Percentiles rank a stretch among this genome's conserved stretches.
Conservation (phyloP, 2,888 invertebrate species). For the Hyalella azteca region DNA sequence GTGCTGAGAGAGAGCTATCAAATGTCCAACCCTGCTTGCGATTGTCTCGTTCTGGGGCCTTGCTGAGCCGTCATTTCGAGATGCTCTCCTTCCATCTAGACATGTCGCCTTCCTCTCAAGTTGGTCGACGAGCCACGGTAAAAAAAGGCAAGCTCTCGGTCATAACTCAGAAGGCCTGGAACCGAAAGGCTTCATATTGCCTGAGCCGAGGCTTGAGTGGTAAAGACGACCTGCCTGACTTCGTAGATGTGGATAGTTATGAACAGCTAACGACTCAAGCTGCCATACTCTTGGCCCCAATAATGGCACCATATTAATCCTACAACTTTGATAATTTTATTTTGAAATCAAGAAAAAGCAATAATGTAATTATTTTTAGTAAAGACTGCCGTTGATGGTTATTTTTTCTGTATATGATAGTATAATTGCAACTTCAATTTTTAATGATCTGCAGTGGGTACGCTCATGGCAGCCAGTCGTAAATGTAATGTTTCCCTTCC, state of each 20-base stretch:
- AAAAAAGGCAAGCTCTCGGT: conserved; percentile 15
- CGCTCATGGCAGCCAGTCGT: no score
- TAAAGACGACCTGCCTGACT: conserved; percentile 18
- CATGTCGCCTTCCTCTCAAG: conserved; percentile 33
- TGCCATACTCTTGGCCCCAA: no score
- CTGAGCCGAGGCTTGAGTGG: conserved; percentile 27
- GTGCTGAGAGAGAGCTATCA: background rate
- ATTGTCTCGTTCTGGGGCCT: conserved; percentile 19
- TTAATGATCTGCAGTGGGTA: no score
- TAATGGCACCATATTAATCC: no score
- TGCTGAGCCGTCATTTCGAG: background rate
- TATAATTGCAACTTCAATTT: no score
- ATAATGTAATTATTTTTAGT: background rate
- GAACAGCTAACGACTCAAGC: no score
- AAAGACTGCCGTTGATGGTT: background rate
- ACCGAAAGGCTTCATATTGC: conserved; percentile 37
- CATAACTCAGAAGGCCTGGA: conserved; percentile 36
- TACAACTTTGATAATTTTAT: no score
- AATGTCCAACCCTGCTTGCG: background rate
- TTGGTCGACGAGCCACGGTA: conserved; percentile 26
- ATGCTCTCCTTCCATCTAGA: conserved; percentile 33
- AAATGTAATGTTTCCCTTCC: no score
- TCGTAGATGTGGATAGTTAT: background rate
- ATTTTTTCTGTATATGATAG: background rate
- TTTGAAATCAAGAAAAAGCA: no score